Percentiles rank a stretch among this genome's conserved stretches.
phyloP scores from a whole-genome alignment of 2,888 invertebrate genomes.

The Serrognathus titanus region DNA sequence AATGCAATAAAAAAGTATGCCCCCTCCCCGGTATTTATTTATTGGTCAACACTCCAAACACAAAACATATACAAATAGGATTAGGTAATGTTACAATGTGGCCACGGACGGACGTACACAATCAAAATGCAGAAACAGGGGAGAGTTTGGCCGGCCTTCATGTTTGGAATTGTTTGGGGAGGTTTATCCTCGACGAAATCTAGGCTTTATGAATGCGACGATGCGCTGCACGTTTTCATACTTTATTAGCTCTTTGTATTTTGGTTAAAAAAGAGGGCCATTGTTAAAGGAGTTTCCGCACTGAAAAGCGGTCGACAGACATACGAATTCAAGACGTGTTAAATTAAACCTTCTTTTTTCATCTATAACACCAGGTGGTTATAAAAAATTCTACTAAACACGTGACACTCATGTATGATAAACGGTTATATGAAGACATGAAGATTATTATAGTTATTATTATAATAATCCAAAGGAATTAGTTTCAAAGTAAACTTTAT shows the following conservation, averaged over 20 bases:
- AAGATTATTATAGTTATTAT: too few relatives aligned
- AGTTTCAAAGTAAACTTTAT: too few relatives aligned
- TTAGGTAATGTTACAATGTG: slow-evolving; percentile 36
- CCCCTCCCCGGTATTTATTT: slow-evolving; percentile 27
- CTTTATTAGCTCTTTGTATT: slow-evolving; percentile 1
- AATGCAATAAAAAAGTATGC: not conserved
- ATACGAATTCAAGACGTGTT: too few relatives aligned
- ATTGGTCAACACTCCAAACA: slow-evolving; percentile 24
- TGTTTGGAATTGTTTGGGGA: not conserved
- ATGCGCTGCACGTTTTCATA: not conserved
- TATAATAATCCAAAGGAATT: too few relatives aligned
- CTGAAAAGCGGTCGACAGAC: too few relatives aligned
- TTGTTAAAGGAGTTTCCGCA: not conserved
- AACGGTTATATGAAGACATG: too few relatives aligned
- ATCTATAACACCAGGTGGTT: too few relatives aligned
- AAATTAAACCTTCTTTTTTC: too few relatives aligned
- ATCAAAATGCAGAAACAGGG: slow-evolving; percentile 17
- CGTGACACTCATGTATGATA: too few relatives aligned
- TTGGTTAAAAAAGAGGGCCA: not conserved
- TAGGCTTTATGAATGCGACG: not conserved
- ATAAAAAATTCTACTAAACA: too few relatives aligned
- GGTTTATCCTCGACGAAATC: not conserved
- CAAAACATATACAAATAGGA: slow-evolving; percentile 34
- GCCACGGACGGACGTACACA: slow-evolving; percentile 32
- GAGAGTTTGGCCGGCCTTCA: not conserved